phyloP scores from a whole-genome alignment of 2,113 vertebrate genomes.

The Nicator chloris region DNA sequence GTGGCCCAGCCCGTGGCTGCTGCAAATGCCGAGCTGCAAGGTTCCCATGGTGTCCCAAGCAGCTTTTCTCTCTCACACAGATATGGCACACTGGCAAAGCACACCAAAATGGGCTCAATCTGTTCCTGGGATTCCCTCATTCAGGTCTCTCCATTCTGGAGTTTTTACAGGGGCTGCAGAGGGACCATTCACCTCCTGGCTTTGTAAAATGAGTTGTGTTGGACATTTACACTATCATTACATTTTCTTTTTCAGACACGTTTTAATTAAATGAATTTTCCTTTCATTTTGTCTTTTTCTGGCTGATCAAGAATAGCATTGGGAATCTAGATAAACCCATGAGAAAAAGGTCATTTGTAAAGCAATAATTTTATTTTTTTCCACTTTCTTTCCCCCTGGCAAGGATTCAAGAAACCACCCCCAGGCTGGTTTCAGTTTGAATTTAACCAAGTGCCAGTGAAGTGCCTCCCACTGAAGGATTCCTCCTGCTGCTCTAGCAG shows the following conservation, averaged over 20 bases:
- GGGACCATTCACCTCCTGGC: not conserved
- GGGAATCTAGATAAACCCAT: not conserved
- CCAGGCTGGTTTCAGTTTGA: not conserved
- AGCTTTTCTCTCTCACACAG: not conserved
- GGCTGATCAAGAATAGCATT: not conserved
- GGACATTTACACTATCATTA: not conserved
- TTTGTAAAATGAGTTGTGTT: not conserved
- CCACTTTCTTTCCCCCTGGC: not conserved
- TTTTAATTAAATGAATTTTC: not conserved
- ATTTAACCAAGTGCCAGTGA: not conserved
- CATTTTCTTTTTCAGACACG: not conserved
- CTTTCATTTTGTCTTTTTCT: not conserved
- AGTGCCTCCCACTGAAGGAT: not conserved
- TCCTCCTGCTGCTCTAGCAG: not conserved
- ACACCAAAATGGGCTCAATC: not conserved
- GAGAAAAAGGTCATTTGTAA: not conserved
- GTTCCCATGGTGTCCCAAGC: not conserved
- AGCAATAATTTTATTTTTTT: not conserved
- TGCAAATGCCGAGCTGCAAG: not conserved
- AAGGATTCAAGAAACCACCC: not conserved
- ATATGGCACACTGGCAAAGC: not conserved
- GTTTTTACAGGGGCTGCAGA: not conserved
- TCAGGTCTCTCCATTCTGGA: not conserved
- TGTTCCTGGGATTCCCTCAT: not conserved
- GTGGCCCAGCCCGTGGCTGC: not conserved